A percentile compares a stretch with the other conserved stretches of the same genome.
Evolutionary conservation across 2,888 invertebrate species (phyloP).

Genomic region (Odiellus spinosus): DNA sequence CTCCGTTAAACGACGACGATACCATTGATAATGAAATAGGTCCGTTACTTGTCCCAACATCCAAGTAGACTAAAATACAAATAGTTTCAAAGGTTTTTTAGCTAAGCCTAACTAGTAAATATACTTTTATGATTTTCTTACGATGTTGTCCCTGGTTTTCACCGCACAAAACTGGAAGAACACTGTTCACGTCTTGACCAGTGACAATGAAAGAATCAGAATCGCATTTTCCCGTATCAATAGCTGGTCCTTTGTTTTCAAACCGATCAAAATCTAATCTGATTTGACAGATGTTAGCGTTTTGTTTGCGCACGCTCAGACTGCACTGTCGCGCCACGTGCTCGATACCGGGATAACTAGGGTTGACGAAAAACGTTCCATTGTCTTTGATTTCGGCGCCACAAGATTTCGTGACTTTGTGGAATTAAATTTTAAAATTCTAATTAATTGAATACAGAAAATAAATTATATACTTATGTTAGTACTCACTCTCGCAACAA

Average conservation of each 20-base stretch:
- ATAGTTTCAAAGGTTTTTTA: too few species aligned
- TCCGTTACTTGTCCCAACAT: slow-evolving; percentile 18
- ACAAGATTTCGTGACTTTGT: slow-evolving; percentile 9
- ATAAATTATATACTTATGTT: too few species aligned
- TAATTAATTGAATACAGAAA: too few species aligned
- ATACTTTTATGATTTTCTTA: too few species aligned
- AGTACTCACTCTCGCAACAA: too few species aligned
- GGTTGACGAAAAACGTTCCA: slow-evolving; percentile 11
- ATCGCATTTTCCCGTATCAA: slow-evolving; percentile 10
- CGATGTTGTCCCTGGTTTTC: slow-evolving; percentile 18
- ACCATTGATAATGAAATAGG: slow-evolving; percentile 14
- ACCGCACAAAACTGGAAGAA: slow-evolving; percentile 18
- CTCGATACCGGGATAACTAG: slow-evolving; percentile 15
- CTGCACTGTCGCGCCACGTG: slow-evolving; percentile 7
- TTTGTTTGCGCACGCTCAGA: slow-evolving; percentile 11
- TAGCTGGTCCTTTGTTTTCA: slow-evolving; percentile 12
- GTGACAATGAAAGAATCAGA: slow-evolving; percentile 14
- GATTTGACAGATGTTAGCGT: slow-evolving; percentile 17
- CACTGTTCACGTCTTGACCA: slow-evolving; percentile 17
- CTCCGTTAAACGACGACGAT: slow-evolving; percentile 9
- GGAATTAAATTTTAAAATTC: too few species aligned
- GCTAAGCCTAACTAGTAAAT: too few species aligned
- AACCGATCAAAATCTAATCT: slow-evolving; percentile 19
- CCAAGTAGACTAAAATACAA: slow-evolving; percentile 14
- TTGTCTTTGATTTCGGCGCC: slow-evolving; percentile 9